Evolutionary conservation across 2,797 vertebrate species (phyloP).

Genomic region (Euphonia xanthogaster): DNA sequence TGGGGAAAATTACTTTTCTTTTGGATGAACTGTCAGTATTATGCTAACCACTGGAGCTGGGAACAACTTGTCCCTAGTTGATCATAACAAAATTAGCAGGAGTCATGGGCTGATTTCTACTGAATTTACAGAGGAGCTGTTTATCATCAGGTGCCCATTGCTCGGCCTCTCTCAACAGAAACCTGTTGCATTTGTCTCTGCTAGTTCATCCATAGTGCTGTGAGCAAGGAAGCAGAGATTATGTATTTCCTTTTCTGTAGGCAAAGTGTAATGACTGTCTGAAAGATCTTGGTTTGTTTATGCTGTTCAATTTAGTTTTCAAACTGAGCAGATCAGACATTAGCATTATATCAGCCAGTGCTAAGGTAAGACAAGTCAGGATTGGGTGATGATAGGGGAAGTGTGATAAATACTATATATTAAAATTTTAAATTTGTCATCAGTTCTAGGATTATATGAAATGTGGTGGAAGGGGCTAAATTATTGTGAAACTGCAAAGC

Average conservation of each 20-base stretch:
- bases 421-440: neutral
- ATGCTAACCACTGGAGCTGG: neutral
- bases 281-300: neutral
- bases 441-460: neutral
- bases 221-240: neutral
- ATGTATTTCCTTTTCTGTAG: neutral
- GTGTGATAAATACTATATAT: neutral
- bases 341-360: rapidly evolving
- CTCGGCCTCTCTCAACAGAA: neutral
- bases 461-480: neutral
- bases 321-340: rapidly evolving
- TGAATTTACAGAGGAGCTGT: neutral
- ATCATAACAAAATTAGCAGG: neutral
- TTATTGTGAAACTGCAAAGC: neutral
- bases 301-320: neutral
- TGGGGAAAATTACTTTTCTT: neutral
- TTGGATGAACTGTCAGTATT: neutral
- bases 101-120: neutral
- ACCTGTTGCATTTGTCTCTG: neutral
- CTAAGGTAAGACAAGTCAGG: neutral
- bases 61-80: neutral
- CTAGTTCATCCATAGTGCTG: neutral
- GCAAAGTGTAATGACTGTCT: neutral
- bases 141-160: neutral
- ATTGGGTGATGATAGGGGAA: neutral